Evolutionary conservation across 2,888 invertebrate species (phyloP).

Genomic region (Cylindroiulus punctatus): DNA sequence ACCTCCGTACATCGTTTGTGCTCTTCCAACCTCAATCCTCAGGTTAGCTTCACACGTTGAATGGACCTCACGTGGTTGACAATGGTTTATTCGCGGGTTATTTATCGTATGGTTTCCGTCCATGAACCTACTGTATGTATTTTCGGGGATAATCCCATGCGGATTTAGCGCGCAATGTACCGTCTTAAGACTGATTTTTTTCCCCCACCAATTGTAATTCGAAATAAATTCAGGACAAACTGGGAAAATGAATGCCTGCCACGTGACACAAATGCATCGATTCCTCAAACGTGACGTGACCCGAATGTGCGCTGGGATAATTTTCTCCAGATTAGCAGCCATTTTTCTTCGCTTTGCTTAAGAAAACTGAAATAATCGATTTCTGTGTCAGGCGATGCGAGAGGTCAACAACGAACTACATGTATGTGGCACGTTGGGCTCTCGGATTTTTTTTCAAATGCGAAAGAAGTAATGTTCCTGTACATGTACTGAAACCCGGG

Average conservation of each 20-base stretch:
- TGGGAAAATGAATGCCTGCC: background rate
- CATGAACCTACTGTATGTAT: background rate
- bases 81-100: background rate
- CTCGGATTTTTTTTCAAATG: background rate
- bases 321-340: slow-evolving; percentile 10
- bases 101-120: slow-evolving; percentile 5
- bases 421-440: background rate
- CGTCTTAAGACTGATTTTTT: background rate
- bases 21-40: background rate
- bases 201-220: background rate
- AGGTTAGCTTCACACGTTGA: background rate
- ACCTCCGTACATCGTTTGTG: background rate
- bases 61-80: background rate
- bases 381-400: slow-evolving; percentile 23
- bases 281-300: slow-evolving; percentile 24
- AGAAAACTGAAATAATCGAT: slow-evolving; percentile 37
- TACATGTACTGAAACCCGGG: background rate
- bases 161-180: background rate
- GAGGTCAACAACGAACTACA: background rate
- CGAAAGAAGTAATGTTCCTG: too few species aligned
- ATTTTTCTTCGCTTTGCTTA: slow-evolving; percentile 27
- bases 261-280: slow-evolving; percentile 37
- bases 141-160: background rate
- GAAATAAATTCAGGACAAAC: background rate
- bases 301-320: slow-evolving; percentile 14